Base-by-base conservation (phyloP, 2,113 vertebrate species). In the Ammospiza nelsoni region DNA sequence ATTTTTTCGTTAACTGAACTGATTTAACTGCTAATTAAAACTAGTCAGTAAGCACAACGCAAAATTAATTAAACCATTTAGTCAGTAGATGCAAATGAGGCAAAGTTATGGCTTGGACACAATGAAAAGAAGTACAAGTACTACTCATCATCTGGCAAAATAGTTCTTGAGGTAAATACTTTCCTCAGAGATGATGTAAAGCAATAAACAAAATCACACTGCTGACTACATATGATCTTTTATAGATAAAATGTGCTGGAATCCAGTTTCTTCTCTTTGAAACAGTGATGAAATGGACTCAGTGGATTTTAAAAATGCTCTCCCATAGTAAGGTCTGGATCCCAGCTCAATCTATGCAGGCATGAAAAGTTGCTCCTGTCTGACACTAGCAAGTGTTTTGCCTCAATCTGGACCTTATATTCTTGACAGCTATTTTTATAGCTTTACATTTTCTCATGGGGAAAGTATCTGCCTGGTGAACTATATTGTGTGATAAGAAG, bases 11-110 rank as follows among this genome's bases (percentile, higher is more conserved):
- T 98, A 98, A 98, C 95, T 95, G 97, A 98, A 98, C 96, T 97
- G 97, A 98, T 98, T 98, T 98, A 98, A 98, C 96, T 98, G 97
- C 97, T 98, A 98, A 98, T 98, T 98, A 98, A 98, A 98, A 98
- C 93, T 97, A 98, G 96, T 97, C 97, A 97, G 97, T 98, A 98
- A 98, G 97, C 97, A 98, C 97, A 97, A 98, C 69, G 75, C 96
- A 97, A 98, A 98, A 98, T 98, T 98, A 98, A 98, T 98, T 98
- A 98, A 98, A 96, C 94, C 93, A 97, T 98, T 98, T 97, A 97
- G 96, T 94, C 83, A 12, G 97, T 92, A 97, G 71, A 97, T 97
- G 95, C 95, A 98, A 97, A 98, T 97, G 95, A 97, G 95, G 81
- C 82, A 90, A 97, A 96, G 92, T 94, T 96, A 92, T 54, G 41